These are phyloP conservation scores for Shargacucullia verbasci DNA, from an alignment of 2,888 invertebrate genomes.

Conservation along the genomic window DNA sequence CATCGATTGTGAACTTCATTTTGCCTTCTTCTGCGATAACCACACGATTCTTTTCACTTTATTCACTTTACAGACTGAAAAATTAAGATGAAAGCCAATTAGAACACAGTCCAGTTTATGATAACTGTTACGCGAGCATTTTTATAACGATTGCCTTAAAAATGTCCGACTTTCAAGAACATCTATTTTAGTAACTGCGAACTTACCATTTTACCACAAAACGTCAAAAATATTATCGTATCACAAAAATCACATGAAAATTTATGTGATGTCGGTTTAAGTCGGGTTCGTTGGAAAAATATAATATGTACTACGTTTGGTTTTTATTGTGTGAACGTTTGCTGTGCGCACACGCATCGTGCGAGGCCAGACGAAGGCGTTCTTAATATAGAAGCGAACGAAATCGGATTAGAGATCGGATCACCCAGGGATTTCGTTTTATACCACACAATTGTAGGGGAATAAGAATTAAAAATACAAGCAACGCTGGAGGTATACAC, in stretches of 20 bases:
- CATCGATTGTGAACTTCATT: slow-evolving; percentile 87
- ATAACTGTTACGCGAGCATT: slow-evolving; percentile 57
- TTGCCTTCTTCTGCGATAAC: slow-evolving; percentile 63
- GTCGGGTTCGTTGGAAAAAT: slow-evolving; percentile 81
- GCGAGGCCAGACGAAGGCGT: slow-evolving; percentile 80
- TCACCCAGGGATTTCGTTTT: slow-evolving; percentile 79
- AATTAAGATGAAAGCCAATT: slow-evolving; percentile 63
- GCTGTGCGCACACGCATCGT: slow-evolving; percentile 81
- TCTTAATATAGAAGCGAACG: slow-evolving; percentile 86
- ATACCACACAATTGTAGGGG: slow-evolving; percentile 63
- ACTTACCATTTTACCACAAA: slow-evolving; percentile 64
- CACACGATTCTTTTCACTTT: slow-evolving; percentile 68
- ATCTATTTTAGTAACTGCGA: slow-evolving; percentile 28
- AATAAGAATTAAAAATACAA: slow-evolving; percentile 62
- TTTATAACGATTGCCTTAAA: slow-evolving; percentile 24
- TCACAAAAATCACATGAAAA: slow-evolving; percentile 50
- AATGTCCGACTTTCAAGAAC: slow-evolving; percentile 41
- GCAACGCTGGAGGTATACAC: slow-evolving; percentile 61
- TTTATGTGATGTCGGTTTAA: slow-evolving; percentile 69
- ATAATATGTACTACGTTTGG: slow-evolving; percentile 86
- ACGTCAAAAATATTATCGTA: slow-evolving; percentile 28
- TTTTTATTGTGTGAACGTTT: slow-evolving; percentile 74
- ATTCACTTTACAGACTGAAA: slow-evolving; percentile 81
- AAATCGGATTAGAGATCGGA: slow-evolving; percentile 73
- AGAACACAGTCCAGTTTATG: slow-evolving; percentile 47